Percentiles rank a stretch among this genome's conserved stretches.
Conservation (phyloP, 2,113 vertebrate genomes). For the Campylorhamphus procurvoides region DNA sequence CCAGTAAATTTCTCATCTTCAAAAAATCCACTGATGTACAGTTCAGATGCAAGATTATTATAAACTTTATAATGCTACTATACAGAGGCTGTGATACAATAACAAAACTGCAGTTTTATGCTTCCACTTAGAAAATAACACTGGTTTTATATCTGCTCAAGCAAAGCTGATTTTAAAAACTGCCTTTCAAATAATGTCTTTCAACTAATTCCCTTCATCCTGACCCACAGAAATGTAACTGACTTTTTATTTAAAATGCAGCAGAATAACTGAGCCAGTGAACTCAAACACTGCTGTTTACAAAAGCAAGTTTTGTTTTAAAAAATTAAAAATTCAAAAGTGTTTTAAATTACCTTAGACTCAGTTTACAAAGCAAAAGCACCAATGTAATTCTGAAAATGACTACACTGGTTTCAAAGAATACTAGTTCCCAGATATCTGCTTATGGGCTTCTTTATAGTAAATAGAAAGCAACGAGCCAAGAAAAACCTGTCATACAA, state of each 20-base stretch:
- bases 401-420: not conserved
- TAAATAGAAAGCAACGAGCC: conserved; percentile 56
- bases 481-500: conserved; percentile 67
- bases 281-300: not conserved
- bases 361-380: not conserved
- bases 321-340: not conserved
- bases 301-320: not conserved
- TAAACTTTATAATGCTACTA: not conserved
- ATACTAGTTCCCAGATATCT: not conserved
- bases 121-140: not conserved
- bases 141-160: not conserved
- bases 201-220: not conserved
- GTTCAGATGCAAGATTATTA: not conserved
- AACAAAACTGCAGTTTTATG: not conserved
- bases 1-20: not conserved
- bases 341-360: not conserved
- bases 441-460: not conserved
- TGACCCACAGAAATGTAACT: not conserved
- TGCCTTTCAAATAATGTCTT: not conserved
- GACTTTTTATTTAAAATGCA: not conserved
- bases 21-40: not conserved
- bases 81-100: not conserved
- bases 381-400: not conserved
- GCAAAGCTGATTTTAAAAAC: not conserved
- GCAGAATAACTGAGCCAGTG: not conserved